Conservation (phyloP, 2,797 vertebrate species). For the Xiphorhynchus erythropygius region DNA sequence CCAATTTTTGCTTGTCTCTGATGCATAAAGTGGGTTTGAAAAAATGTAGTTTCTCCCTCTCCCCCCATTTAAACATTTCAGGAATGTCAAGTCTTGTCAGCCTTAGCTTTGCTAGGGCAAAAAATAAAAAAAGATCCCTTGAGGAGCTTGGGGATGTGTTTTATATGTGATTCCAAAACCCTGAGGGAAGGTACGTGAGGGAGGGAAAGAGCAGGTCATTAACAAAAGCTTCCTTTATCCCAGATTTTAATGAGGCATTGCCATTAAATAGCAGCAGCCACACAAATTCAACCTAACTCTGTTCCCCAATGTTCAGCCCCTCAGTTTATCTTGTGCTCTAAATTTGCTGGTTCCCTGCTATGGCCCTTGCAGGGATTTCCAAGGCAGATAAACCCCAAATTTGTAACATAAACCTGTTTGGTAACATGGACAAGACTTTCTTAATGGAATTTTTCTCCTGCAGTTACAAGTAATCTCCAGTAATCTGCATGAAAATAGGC, state of each 20-base stretch:
- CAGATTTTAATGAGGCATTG: not conserved
- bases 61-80: constrained; percentile 40
- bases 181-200: not conserved
- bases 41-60: constrained; percentile 38
- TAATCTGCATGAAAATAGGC: not conserved
- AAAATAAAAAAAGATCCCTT: not conserved
- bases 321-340: not conserved
- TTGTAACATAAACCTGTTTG: not conserved
- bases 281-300: not conserved
- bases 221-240: constrained; percentile 60
- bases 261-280: not conserved
- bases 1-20: constrained; percentile 31
- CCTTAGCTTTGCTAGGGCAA: not conserved
- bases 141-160: constrained; percentile 26
- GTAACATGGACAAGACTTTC: not conserved
- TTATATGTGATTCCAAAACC: constrained; percentile 25
- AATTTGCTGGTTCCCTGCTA: not conserved
- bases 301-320: not conserved
- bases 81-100: constrained; percentile 65
- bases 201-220: constrained; percentile 2
- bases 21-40: constrained; percentile 44
- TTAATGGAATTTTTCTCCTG: not conserved
- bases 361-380: not conserved
- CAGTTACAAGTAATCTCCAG: not conserved
- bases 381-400: not conserved